phyloP scores from a whole-genome alignment of 2,888 invertebrate genomes.

The Abrostola triplasia region DNA sequence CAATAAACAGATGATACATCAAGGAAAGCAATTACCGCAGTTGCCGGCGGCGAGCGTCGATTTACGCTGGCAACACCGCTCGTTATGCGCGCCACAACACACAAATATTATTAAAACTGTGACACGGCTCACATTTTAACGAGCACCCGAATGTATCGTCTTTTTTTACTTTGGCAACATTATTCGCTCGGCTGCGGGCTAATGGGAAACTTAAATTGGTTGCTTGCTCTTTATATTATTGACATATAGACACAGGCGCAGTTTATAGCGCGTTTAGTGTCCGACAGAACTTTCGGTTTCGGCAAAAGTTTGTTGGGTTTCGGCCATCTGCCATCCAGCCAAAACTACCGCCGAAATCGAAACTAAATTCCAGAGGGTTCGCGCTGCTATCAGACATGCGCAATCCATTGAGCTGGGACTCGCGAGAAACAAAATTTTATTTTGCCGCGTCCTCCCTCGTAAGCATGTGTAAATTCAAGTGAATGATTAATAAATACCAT shows the following conservation, averaged over 20 bases:
- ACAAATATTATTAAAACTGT: constrained; percentile 70
- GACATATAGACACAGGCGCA: not conserved
- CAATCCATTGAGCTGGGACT: too few relatives aligned
- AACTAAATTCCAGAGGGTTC: too few relatives aligned
- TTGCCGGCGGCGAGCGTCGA: constrained; percentile 74
- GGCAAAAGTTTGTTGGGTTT: too few relatives aligned
- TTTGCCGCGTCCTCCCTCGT: too few relatives aligned
- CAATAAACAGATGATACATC: constrained; percentile 81
- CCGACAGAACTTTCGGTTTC: not conserved
- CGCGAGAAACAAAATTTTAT: too few relatives aligned
- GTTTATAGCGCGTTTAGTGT: not conserved
- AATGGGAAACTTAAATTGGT: constrained; percentile 44
- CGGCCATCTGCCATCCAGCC: too few relatives aligned
- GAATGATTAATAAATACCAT: too few relatives aligned
- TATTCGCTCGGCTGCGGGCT: constrained; percentile 46
- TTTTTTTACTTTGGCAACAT: constrained; percentile 57
- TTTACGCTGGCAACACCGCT: constrained; percentile 70
- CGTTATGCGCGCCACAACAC: constrained; percentile 64
- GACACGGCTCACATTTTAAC: constrained; percentile 65
- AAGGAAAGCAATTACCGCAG: constrained; percentile 79
- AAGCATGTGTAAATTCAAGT: too few relatives aligned
- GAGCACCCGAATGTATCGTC: constrained; percentile 57
- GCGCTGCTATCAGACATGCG: too few relatives aligned
- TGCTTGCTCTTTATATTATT: constrained; percentile 28
- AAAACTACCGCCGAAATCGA: too few relatives aligned